Base-by-base conservation (phyloP, 2,113 vertebrate genomes). In the Gadus macrocephalus region DNA sequence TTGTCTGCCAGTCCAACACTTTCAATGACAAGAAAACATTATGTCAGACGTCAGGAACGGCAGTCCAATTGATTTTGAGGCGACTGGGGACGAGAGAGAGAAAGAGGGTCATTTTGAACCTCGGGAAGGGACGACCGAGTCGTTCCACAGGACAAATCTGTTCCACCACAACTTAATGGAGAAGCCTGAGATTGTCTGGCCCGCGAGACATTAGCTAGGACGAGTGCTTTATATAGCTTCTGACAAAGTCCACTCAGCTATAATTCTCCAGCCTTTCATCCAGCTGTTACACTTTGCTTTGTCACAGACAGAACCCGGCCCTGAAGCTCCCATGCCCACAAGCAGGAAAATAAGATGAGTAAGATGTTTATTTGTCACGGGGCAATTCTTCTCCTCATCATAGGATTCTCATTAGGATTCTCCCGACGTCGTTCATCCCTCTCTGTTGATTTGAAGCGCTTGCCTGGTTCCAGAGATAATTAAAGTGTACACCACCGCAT, bases 391-490 rank as follows among this genome's bases (percentile, higher is more conserved):
- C 74, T 68, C 67, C 17, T 49, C 42, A 9, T 9, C 42, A 1
- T 49, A 49, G 42, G 12, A 49, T 49, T 49, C 55, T 6, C 59
- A 85, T 86, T 78, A 78, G 74, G 69, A 76, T 84, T 82, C 82
- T 82, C 70, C 62, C 62, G 67, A 71, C 69, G 78, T 71, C 68
- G 71, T 68, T 8, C 42, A 49, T 35, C 31, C 31, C 31, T 35
- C 6, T 35, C 70, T 70, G 77, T 69, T 77, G 76, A 86, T 83
- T 81, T 77, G 66, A 80, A 80, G 71, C 68, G 80, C 78, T 85
- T 73, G 68, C 85, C 77, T 77, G 67, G 74, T 78, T 86, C 80
- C 79, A 8, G 0, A 74, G 66, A 62, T 87, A 83, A 88, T 88
- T 80, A 87, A 81, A 78, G 56, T 15, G n/a, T 73, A 72, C 66